Percentiles rank a stretch among this genome's conserved stretches.
phyloP scores from a whole-genome alignment of 2,797 vertebrate species.

The Catostomus latipinnis region DNA sequence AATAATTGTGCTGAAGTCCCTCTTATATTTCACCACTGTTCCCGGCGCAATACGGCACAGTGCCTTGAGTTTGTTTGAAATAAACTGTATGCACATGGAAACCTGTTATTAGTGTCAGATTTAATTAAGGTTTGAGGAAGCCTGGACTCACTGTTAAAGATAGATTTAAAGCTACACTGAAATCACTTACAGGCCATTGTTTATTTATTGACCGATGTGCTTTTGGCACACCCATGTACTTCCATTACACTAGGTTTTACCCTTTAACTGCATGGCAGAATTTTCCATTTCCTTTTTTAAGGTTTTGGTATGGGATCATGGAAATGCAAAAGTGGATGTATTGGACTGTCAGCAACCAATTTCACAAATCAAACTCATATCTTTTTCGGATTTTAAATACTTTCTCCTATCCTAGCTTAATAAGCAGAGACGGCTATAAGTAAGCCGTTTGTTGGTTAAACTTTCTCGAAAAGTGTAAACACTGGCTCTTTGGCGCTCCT shows the following conservation, averaged over 20 bases:
- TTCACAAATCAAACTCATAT: background rate
- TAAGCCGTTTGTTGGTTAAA: no score
- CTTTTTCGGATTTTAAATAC: background rate
- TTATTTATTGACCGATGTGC: constrained; percentile 56
- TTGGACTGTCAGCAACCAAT: background rate
- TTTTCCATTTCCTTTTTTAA: constrained; percentile 11
- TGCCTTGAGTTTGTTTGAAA: constrained; percentile 71
- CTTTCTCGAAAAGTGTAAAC: no score
- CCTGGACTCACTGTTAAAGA: constrained; percentile 59
- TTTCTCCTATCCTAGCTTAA: no score
- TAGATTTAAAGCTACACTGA: constrained; percentile 65
- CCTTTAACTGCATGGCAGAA: constrained; percentile 11
- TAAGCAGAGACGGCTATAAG: no score
- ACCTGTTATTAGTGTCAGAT: constrained; percentile 74
- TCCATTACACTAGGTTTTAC: constrained; percentile 41
- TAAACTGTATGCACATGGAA: constrained; percentile 69
- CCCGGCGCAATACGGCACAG: constrained; percentile 54
- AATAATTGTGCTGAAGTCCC: constrained; percentile 64
- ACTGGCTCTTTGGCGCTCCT: no score
- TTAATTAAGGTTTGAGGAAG: constrained; percentile 69
- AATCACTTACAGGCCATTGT: constrained; percentile 63
- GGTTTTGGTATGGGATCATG: constrained; percentile 28
- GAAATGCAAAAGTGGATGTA: constrained; percentile 6
- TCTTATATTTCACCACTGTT: constrained; percentile 68
- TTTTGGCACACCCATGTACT: constrained; percentile 45